Percentiles rank a stretch among this genome's conserved stretches.
phyloP scores from a whole-genome alignment of 2,888 invertebrate genomes.

The Zygothrica quintamaculata region DNA sequence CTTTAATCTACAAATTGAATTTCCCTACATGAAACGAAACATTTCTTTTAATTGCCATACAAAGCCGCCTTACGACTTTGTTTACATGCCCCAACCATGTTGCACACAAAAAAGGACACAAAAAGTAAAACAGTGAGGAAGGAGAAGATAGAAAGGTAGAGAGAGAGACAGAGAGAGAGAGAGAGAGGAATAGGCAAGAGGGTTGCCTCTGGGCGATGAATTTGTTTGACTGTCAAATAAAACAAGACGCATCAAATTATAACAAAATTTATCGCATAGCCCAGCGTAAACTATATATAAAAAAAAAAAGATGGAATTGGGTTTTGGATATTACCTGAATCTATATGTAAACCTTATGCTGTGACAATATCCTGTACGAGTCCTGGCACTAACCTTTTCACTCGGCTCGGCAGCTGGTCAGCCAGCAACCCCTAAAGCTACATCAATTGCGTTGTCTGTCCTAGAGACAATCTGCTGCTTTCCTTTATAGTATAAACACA shows the following conservation, averaged over 20 bases:
- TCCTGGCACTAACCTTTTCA: slow-evolving; percentile 38
- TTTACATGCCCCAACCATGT: too few species aligned
- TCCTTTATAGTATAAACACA: too few species aligned
- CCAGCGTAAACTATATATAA: too few species aligned
- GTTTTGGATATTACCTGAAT: too few species aligned
- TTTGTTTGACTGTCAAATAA: slow-evolving; percentile 77
- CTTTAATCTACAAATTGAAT: slow-evolving; percentile 77
- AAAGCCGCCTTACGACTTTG: slow-evolving; percentile 60
- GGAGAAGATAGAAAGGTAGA: neutral
- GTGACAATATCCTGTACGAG: too few species aligned
- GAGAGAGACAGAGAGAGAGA: neutral
- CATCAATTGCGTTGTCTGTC: too few species aligned
- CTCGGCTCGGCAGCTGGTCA: slow-evolving; percentile 36
- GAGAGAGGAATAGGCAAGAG: neutral
- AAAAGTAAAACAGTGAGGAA: neutral
- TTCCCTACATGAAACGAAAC: slow-evolving; percentile 58
- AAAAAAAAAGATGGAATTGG: too few species aligned
- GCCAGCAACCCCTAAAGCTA: slow-evolving; percentile 56
- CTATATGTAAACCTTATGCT: too few species aligned
- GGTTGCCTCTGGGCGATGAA: slow-evolving; percentile 63
- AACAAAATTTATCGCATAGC: slow-evolving; percentile 73
- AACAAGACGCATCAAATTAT: slow-evolving; percentile 79
- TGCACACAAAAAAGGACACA: too few species aligned
- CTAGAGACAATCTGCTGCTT: too few species aligned
- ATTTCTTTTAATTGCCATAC: slow-evolving; percentile 69